Evolutionary conservation across 2,113 vertebrate species (phyloP).

Genomic region (Chaetorhynchus papuensis): DNA sequence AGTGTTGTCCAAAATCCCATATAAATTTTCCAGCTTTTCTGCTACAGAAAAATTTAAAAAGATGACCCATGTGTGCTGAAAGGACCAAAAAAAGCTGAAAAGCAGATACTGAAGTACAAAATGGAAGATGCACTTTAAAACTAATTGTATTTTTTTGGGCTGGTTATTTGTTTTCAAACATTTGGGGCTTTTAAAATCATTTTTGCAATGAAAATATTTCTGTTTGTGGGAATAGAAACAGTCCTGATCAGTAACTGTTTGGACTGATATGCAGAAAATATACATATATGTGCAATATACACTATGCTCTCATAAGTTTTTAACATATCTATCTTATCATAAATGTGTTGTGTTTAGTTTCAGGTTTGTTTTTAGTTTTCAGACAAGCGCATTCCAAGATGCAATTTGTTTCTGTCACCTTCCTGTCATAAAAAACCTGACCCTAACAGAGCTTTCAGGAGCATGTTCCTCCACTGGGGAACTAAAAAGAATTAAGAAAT

Average conservation of each 20-base stretch:
- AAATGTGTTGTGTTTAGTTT: not conserved
- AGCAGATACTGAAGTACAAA: not conserved
- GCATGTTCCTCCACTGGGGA: not conserved
- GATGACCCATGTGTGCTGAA: not conserved
- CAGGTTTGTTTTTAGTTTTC: not conserved
- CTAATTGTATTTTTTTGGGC: not conserved
- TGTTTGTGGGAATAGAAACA: not conserved
- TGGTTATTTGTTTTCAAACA: not conserved
- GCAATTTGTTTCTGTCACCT: not conserved
- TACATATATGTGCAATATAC: not conserved
- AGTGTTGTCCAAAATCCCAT: not conserved
- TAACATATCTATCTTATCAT: not conserved
- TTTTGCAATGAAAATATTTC: not conserved
- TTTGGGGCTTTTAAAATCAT: accelerated
- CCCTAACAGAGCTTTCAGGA: not conserved
- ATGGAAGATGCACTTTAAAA: not conserved
- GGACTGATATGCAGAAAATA: not conserved
- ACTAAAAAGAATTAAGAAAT: not conserved
- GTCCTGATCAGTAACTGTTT: not conserved
- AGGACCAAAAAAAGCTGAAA: not conserved
- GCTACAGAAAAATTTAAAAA: not conserved
- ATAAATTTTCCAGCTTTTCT: not conserved
- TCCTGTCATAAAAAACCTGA: not conserved
- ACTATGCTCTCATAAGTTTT: not conserved
- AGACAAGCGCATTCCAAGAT: not conserved